Evolutionary conservation across 2,113 vertebrate species (phyloP).

Genomic region (Spermophilus dauricus): DNA sequence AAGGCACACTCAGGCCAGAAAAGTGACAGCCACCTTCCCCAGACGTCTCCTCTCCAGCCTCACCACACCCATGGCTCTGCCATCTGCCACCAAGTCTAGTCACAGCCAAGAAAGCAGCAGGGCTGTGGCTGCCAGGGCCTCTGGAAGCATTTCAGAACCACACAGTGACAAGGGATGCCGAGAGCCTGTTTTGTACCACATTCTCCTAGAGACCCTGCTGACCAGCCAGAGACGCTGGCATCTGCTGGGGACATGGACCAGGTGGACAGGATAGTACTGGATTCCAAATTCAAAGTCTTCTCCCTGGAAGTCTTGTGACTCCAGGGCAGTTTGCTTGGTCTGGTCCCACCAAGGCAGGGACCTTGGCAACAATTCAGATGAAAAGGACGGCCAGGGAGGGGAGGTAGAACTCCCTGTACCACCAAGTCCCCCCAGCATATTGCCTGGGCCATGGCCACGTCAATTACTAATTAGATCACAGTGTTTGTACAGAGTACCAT

Average conservation of each 20-base stretch:
- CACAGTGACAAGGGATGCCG: background rate
- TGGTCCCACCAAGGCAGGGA: background rate
- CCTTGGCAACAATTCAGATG: background rate
- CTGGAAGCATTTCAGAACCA: constrained; percentile 16
- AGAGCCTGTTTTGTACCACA: background rate
- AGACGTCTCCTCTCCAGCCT: background rate
- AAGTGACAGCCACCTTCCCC: constrained; percentile 15
- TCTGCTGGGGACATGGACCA: constrained; percentile 70
- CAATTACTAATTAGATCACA: background rate
- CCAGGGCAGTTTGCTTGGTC: background rate
- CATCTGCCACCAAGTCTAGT: constrained; percentile 56
- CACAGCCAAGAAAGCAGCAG: constrained; percentile 48
- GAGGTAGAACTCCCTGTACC: background rate
- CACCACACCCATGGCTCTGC: background rate
- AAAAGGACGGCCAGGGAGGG: background rate
- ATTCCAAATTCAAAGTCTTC: constrained; percentile 17
- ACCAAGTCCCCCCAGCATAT: background rate
- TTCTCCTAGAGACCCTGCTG: constrained; percentile 39
- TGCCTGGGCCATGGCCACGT: background rate
- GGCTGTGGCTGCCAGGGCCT: background rate
- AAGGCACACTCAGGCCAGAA: background rate
- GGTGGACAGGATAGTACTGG: constrained; percentile 33
- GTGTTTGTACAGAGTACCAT: background rate
- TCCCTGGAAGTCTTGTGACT: background rate
- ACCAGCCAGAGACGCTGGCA: constrained; percentile 63